Evolutionary conservation across 2,888 invertebrate genomes (phyloP).

Genomic region (Nomada lathburiana): DNA sequence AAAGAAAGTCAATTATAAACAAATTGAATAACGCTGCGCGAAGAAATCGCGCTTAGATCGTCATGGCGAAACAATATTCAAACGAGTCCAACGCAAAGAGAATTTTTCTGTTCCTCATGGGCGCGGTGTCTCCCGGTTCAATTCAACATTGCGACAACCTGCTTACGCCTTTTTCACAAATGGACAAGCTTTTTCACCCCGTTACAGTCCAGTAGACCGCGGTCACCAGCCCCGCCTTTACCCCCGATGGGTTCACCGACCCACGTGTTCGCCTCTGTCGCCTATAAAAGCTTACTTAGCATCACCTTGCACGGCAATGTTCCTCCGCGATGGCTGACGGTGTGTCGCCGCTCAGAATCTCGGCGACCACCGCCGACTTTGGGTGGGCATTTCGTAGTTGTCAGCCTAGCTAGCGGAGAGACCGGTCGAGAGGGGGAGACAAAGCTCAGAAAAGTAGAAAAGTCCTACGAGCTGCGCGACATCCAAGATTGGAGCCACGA

Average conservation of each 20-base stretch:
- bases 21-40: no score
- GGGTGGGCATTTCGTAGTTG: background rate
- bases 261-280: slow-evolving; percentile 72
- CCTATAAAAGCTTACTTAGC: slow-evolving; percentile 80
- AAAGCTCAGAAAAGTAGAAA: background rate
- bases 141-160: slow-evolving; percentile 38
- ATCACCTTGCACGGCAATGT: slow-evolving; percentile 78
- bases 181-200: slow-evolving; percentile 57
- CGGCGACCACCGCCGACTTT: slow-evolving; percentile 14
- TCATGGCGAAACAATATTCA: background rate
- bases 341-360: slow-evolving; percentile 64
- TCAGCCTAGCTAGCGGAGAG: slow-evolving; percentile 4
- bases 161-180: slow-evolving; percentile 35
- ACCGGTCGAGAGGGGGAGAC: background rate
- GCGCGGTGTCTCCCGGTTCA: slow-evolving; percentile 53
- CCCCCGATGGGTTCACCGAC: slow-evolving; percentile 76
- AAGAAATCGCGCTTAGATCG: background rate
- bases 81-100: slow-evolving; percentile 1
- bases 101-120: slow-evolving; percentile 38
- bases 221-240: slow-evolving; percentile 71
- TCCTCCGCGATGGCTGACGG: slow-evolving; percentile 74
- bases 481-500: background rate
- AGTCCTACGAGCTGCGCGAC: no score
- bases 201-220: slow-evolving; percentile 55
- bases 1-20: background rate